phyloP scores from a whole-genome alignment of 2,888 invertebrate genomes.

The Meta bourneti region DNA sequence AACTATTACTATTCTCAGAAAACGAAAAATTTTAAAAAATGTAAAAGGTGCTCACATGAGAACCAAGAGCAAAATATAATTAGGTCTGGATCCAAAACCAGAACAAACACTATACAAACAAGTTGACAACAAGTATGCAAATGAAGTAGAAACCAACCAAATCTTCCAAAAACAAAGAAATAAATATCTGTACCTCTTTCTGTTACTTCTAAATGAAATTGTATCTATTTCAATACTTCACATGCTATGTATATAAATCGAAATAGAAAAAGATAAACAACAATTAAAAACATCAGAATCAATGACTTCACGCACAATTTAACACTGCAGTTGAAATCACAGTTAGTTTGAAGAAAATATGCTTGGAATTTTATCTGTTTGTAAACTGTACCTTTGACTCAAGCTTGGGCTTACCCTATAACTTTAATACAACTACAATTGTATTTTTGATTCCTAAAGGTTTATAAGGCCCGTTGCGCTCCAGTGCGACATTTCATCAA shows the following conservation, averaged over 20 bases:
- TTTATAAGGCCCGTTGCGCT: too few species aligned
- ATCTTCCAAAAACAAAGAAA: background rate
- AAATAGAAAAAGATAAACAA: conserved; percentile 24
- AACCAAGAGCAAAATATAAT: background rate
- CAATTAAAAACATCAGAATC: conserved; percentile 40
- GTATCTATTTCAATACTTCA: background rate
- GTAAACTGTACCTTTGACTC: too few species aligned
- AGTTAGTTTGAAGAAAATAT: conserved; percentile 23
- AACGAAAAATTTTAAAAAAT: background rate
- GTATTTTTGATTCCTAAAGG: too few species aligned
- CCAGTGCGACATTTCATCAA: too few species aligned
- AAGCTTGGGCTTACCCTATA: too few species aligned
- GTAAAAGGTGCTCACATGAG: background rate
- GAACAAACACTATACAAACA: background rate
- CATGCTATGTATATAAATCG: background rate
- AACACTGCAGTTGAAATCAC: conserved; percentile 42
- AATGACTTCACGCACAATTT: conserved; percentile 49
- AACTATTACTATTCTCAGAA: background rate
- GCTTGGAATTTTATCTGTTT: conserved; percentile 26
- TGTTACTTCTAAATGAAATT: background rate
- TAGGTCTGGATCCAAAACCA: background rate
- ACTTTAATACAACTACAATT: too few species aligned
- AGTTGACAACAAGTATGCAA: background rate
- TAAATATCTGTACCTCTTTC: conserved; percentile 6
- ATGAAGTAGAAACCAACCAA: background rate